phyloP scores from a whole-genome alignment of 2,113 vertebrate genomes.

The Cervus canadensis region DNA sequence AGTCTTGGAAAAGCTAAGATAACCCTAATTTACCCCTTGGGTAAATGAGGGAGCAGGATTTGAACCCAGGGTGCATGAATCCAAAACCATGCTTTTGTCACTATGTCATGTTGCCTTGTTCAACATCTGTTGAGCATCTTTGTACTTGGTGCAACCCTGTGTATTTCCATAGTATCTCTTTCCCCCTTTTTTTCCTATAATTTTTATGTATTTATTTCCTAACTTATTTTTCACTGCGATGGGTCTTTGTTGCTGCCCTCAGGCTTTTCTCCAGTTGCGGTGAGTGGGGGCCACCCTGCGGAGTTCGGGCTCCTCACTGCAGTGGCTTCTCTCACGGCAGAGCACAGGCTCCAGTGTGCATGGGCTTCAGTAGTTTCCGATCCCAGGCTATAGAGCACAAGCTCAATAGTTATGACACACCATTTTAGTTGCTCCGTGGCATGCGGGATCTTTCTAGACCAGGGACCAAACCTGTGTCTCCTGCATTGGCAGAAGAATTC shows the following conservation, averaged over 20 bases:
- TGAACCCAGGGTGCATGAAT: not conserved
- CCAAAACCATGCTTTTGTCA: not conserved
- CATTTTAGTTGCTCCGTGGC: not conserved
- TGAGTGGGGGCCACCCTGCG: not conserved
- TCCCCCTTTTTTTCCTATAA: not conserved
- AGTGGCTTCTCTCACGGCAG: not conserved
- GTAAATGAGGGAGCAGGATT: not conserved
- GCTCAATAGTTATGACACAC: not conserved
- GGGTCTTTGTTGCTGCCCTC: not conserved
- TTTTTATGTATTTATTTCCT: not conserved
- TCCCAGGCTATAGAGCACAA: not conserved
- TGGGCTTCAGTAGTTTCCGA: fast-evolving
- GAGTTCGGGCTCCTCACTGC: not conserved
- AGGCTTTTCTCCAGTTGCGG: fast-evolving
- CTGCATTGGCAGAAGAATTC: not conserved
- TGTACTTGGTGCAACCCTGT: fast-evolving
- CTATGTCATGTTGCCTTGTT: not conserved
- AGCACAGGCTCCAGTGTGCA: not conserved
- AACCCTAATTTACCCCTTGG: not conserved
- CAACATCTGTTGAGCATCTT: not conserved
- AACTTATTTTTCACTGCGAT: fast-evolving
- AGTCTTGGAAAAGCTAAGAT: not conserved
- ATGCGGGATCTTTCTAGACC: not conserved
- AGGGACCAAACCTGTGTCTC: not conserved
- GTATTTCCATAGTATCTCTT: not conserved